Base-by-base conservation (phyloP, 2,113 vertebrate genomes). In the Formicarius rufipectus region DNA sequence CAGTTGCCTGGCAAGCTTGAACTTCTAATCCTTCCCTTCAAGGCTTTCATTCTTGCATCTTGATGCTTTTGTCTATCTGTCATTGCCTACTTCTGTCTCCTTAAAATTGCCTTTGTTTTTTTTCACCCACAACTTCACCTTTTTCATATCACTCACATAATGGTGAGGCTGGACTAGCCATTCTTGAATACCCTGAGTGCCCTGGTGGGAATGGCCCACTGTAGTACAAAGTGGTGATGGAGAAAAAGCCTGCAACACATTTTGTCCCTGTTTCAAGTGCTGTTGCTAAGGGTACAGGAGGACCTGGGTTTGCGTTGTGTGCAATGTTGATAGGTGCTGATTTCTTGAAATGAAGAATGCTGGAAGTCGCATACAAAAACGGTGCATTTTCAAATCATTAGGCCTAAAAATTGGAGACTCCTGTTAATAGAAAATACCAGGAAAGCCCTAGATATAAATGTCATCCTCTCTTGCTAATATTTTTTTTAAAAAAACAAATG, bases 71-170 rank as follows among this genome's bases (percentile, higher is more conserved):
- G 35, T 93, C 47, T 90, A 0, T 90, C 45, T 83, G 63, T 85
- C 67, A n/a, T 42, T 74, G 31, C 71, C 19, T 39, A 10, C 27
- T 73, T 6, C 63, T 66, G 30, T 71, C 75, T 93, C 39, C 55
- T 50, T 80, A 74, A 80, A 77, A 59, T 44, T 56, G 42, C 59
- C 24, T 88, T 77, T 90, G 55, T 71, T 86, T 71, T 94, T 83
- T 80, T 92, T 93, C 35, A 88, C 79, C 52, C 59, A 37, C 2
- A 4, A 10, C 59, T 91, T 89, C 55, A 50, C 68, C 71, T 96
- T 62, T 79, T 84, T 76, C 33, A 1, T 78, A 6, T 88, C 44
- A 7, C 50, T 79, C 40, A 28, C 42, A 10, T 47, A 63, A 40
- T 78, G 4, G 1, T 25, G 52, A 80, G n/a, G 39, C 82, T 90